Conservation (phyloP, 2,113 vertebrate species). For the Percopsis transmontana region DNA sequence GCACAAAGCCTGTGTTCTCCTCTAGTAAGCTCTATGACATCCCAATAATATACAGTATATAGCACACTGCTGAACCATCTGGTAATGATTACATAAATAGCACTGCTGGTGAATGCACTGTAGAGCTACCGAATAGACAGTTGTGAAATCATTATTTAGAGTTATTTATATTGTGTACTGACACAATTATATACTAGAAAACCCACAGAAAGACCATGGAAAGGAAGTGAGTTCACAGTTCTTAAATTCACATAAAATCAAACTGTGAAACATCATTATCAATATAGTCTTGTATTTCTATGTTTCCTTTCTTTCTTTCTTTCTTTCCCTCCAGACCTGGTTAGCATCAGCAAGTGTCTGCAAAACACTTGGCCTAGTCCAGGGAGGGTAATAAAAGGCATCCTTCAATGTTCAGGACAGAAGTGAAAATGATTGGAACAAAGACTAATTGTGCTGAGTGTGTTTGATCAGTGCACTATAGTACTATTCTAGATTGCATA, state of each 20-base stretch:
- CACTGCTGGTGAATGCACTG: constrained; percentile 14
- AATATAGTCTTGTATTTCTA: not conserved
- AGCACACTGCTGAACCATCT: constrained; percentile 7
- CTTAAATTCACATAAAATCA: not conserved
- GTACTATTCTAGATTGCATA: too few relatives aligned
- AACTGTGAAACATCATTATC: not conserved
- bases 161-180: not conserved
- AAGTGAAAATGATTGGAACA: constrained; percentile 31
- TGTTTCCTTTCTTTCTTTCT: not conserved
- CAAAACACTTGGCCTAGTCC: constrained; percentile 38
- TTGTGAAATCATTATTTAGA: constrained; percentile 24
- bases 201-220: not conserved
- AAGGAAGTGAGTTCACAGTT: not conserved
- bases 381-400: constrained; percentile 26
- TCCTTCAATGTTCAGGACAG: constrained; percentile 27
- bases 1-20: constrained; percentile 40
- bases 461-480: too few relatives aligned
- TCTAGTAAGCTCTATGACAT: constrained; percentile 34
- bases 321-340: not conserved
- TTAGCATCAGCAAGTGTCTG: constrained; percentile 19
- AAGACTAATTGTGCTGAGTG: constrained; percentile 18
- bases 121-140: not conserved
- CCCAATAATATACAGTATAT: constrained; percentile 16
- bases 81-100: constrained; percentile 20
- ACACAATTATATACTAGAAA: too few relatives aligned